Evolutionary conservation across 2,113 vertebrate species (phyloP).

Genomic region (Chionodraco myersi): DNA sequence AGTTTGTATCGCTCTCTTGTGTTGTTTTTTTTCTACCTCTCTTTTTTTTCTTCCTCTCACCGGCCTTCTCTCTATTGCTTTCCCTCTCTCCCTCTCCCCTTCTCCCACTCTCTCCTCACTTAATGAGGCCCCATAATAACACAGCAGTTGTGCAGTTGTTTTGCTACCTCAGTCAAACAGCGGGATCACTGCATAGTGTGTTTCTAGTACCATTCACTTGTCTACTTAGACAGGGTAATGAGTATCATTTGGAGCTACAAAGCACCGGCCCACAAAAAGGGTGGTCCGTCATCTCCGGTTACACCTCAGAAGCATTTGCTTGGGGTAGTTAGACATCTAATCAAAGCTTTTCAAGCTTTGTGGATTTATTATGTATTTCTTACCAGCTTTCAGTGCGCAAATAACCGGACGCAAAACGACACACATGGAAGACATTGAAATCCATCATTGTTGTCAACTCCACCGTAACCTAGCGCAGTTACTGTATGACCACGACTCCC

Average conservation of each 20-base stretch:
- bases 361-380: slow-evolving; percentile 53
- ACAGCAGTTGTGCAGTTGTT: slow-evolving; percentile 87
- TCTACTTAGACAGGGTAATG: slow-evolving; percentile 87
- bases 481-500: slow-evolving; percentile 68
- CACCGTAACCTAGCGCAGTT: slow-evolving; percentile 44
- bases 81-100: slow-evolving; percentile 62
- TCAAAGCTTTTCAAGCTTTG: slow-evolving; percentile 63
- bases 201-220: slow-evolving; percentile 84
- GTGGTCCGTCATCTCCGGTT: slow-evolving; percentile 79
- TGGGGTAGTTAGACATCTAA: slow-evolving; percentile 59
- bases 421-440: slow-evolving; percentile 51
- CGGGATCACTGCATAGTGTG: slow-evolving; percentile 81
- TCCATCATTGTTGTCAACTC: slow-evolving; percentile 50
- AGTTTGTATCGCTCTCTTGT: slow-evolving; percentile 77
- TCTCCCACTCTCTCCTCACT: slow-evolving; percentile 83
- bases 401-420: slow-evolving; percentile 30
- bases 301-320: slow-evolving; percentile 71
- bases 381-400: slow-evolving; percentile 23
- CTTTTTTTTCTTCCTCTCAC: slow-evolving; percentile 50
- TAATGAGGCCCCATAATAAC: slow-evolving; percentile 88
- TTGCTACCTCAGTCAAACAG: slow-evolving; percentile 87
- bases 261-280: slow-evolving; percentile 78
- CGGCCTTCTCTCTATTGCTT: slow-evolving; percentile 71
- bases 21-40: slow-evolving; percentile 51
- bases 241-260: slow-evolving; percentile 85